Percentiles rank a stretch among this genome's conserved stretches.
Evolutionary conservation across 2,888 invertebrate species (phyloP).

Genomic region (Parnassius smintheus): DNA sequence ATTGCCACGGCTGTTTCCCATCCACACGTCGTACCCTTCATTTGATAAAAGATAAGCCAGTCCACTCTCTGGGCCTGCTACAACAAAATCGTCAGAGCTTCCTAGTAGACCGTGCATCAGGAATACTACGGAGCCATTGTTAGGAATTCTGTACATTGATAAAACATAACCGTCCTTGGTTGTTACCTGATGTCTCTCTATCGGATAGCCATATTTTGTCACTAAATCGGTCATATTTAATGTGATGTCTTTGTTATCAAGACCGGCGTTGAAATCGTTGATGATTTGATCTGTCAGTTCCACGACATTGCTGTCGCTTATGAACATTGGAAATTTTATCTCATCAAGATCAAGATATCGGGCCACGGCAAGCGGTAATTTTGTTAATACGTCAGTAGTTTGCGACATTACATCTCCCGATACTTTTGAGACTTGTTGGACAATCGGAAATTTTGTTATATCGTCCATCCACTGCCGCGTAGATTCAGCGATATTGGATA

Average conservation of each 20-base stretch:
- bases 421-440: conserved; percentile 9
- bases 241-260: conserved; percentile 50
- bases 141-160: conserved; percentile 52
- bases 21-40: conserved; percentile 87
- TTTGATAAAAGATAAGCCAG: conserved; percentile 77
- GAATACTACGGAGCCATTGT: conserved; percentile 50
- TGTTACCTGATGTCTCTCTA: conserved; percentile 47
- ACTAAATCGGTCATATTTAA: conserved; percentile 45
- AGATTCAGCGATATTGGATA: conserved; percentile 8
- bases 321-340: conserved; percentile 34
- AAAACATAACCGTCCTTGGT: conserved; percentile 59
- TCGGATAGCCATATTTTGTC: conserved; percentile 49
- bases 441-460: conserved; percentile 15
- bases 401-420: conserved; percentile 14
- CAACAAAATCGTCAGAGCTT: conserved; percentile 59
- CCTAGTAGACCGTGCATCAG: conserved; percentile 63
- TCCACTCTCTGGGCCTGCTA: conserved; percentile 51
- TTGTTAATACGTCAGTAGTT: conserved; percentile 11
- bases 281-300: conserved; percentile 40
- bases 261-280: conserved; percentile 37
- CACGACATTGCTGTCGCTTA: conserved; percentile 39
- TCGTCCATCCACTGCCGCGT: conserved; percentile 13
- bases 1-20: conserved; percentile 89
- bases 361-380: conserved; percentile 39
- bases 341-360: conserved; percentile 35